Evolutionary conservation across 2,113 vertebrate species (phyloP).

Genomic region (Pituophis catenifer): DNA sequence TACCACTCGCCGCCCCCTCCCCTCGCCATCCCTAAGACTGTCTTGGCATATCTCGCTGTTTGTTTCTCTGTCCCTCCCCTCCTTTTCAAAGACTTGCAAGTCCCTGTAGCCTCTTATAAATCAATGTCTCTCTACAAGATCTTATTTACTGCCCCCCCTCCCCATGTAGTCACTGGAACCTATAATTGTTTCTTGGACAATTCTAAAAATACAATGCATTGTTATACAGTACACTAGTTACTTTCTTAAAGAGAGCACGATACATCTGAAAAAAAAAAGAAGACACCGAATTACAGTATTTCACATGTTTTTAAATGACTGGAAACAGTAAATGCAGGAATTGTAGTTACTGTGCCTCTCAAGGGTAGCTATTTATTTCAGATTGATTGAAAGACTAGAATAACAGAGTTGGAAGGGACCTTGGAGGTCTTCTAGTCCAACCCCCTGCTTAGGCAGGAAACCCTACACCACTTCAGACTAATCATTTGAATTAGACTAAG

Average conservation of each 20-base stretch:
- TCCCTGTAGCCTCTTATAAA: slow-evolving; percentile 4
- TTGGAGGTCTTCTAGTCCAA: too few species aligned
- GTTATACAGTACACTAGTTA: not conserved
- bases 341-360: not conserved
- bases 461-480: too few species aligned
- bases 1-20: not conserved
- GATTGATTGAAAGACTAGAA: not conserved
- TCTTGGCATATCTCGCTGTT: not conserved
- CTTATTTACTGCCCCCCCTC: slow-evolving; percentile 15
- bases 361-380: not conserved
- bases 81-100: not conserved
- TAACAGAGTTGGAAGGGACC: too few species aligned
- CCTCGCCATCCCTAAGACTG: not conserved
- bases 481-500: too few species aligned
- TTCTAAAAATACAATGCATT: slow-evolving; percentile 1
- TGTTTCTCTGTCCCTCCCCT: not conserved
- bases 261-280: slow-evolving; percentile 20
- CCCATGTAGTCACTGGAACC: not conserved
- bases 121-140: slow-evolving; percentile 7
- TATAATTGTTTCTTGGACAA: slow-evolving; percentile 31
- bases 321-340: not conserved
- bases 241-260: not conserved
- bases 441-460: too few species aligned
- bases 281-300: not conserved
- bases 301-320: not conserved